Conservation (phyloP, 35 echinoderm and acorn worm genomes). For the Chiridota heheva region DNA sequence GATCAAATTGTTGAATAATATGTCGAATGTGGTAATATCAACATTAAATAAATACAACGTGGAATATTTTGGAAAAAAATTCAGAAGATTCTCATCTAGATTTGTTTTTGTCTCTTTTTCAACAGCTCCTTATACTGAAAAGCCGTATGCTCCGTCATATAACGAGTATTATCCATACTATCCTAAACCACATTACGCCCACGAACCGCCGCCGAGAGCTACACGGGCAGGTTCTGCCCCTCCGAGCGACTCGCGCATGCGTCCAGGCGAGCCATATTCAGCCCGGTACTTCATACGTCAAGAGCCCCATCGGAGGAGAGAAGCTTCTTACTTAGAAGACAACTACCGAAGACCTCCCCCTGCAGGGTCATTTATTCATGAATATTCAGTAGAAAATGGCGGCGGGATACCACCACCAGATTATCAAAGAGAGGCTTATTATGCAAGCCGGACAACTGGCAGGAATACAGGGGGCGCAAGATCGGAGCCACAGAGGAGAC, state of each 20-base stretch:
- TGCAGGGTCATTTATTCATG: slow-evolving; percentile 26
- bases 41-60: too few relatives aligned
- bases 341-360: slow-evolving; percentile 4
- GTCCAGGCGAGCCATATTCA: not conserved
- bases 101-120: not conserved
- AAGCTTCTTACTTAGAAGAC: not conserved
- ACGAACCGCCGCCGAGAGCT: not conserved
- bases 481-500: too few relatives aligned
- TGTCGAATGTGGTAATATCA: too few relatives aligned
- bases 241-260: not conserved
- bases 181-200: not conserved
- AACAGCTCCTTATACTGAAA: slow-evolving; percentile 21
- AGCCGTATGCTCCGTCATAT: slow-evolving; percentile 31
- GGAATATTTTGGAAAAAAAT: too few relatives aligned
- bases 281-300: slow-evolving; percentile 13
- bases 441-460: too few relatives aligned
- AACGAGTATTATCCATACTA: slow-evolving; percentile 44
- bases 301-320: too few relatives aligned
- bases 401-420: too few relatives aligned
- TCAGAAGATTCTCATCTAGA: too few relatives aligned
- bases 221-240: not conserved
- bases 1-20: too few relatives aligned
- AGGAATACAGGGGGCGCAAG: too few relatives aligned
- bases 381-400: too few relatives aligned
- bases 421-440: too few relatives aligned